phyloP scores from a whole-genome alignment of 1,140 invertebrate species.

The Lethrus apterus region DNA sequence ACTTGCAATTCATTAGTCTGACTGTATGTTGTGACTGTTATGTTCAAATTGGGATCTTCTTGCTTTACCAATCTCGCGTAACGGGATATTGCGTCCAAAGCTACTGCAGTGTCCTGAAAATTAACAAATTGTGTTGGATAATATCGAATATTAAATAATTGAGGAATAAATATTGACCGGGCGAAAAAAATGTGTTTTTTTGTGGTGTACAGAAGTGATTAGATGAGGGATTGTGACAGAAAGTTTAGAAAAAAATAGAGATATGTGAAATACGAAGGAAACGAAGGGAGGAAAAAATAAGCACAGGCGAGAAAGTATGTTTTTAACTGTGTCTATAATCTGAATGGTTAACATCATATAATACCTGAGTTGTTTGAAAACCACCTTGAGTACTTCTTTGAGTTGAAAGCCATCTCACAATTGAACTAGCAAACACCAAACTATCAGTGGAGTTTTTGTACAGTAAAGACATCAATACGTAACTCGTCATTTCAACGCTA shows the following conservation, averaged over 20 bases:
- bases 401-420: conserved; percentile 56
- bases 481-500: conserved; percentile 61
- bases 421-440: conserved; percentile 47
- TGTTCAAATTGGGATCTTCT: conserved; percentile 23
- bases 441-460: conserved; percentile 49
- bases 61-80: conserved; percentile 40
- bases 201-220: no score
- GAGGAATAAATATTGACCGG: no score
- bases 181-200: no score
- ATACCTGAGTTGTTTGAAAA: conserved; percentile 52
- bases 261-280: no score
- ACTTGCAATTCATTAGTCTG: conserved; percentile 22
- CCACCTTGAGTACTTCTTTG: conserved; percentile 62
- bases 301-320: neutral
- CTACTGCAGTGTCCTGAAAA: conserved; percentile 53
- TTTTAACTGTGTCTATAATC: neutral
- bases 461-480: conserved; percentile 54
- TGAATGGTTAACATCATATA: neutral
- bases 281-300: no score
- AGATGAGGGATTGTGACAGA: no score
- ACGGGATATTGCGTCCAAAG: conserved; percentile 52
- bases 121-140: no score
- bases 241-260: no score
- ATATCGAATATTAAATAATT: conserved; percentile 4
- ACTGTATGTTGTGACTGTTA: conserved; percentile 19